Percentiles rank a stretch among this genome's conserved stretches.
phyloP scores from a whole-genome alignment of 2,888 invertebrate genomes.

The Itoplectis maculator region DNA sequence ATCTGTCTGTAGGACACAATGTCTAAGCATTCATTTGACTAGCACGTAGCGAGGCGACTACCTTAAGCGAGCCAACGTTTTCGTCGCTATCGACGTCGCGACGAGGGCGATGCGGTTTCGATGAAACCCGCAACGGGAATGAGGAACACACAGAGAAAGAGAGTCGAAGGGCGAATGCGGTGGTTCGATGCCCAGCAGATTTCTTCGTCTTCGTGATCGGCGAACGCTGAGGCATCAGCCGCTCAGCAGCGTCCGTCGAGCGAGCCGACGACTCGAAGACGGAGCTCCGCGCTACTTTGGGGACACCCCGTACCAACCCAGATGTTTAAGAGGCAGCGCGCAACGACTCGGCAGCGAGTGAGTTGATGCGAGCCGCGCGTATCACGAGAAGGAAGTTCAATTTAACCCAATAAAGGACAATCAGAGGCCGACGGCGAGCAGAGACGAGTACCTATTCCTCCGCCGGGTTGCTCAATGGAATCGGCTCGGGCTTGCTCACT shows the following conservation, averaged over 20 bases:
- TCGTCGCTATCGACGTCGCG: no score
- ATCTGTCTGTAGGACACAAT: no score
- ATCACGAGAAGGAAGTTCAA: slow-evolving; percentile 85
- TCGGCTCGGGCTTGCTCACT: slow-evolving; percentile 48
- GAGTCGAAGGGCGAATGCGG: no score
- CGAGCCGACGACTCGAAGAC: slow-evolving; percentile 55
- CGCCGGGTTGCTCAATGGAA: slow-evolving; percentile 64
- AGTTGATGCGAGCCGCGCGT: slow-evolving; percentile 84
- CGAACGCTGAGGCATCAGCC: no score
- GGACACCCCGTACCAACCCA: slow-evolving; percentile 83
- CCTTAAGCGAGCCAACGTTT: no score
- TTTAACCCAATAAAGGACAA: slow-evolving; percentile 85
- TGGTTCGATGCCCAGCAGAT: not conserved
- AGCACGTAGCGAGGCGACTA: no score
- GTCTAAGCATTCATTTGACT: no score
- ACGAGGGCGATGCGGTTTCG: slow-evolving; percentile 14
- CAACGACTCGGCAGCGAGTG: slow-evolving; percentile 82
- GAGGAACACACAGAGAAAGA: no score
- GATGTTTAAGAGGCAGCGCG: slow-evolving; percentile 83
- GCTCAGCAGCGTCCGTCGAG: no score
- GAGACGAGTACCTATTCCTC: slow-evolving; percentile 79
- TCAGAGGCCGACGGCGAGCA: slow-evolving; percentile 84
- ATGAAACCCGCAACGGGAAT: no score
- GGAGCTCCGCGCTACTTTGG: slow-evolving; percentile 78
- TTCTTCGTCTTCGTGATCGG: not conserved